Evolutionary conservation across 1,140 invertebrate species (phyloP).

Genomic region (Armadillidium nasatum): DNA sequence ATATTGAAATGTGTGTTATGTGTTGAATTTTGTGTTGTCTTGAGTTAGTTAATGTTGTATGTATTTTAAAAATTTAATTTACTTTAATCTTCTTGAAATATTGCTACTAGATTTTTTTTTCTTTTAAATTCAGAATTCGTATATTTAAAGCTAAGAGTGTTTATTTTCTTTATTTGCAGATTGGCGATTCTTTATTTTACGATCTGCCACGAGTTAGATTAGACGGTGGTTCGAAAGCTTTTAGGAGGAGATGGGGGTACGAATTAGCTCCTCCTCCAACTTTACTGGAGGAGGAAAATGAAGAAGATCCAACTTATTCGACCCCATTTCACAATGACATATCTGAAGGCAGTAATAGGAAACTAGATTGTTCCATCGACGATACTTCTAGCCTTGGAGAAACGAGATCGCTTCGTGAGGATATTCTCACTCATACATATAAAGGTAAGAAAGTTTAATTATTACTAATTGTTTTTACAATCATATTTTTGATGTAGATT

Average conservation of each 20-base stretch:
- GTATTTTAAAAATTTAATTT: no score
- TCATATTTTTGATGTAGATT: no score
- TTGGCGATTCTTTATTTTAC: conserved; percentile 59
- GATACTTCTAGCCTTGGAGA: conserved; percentile 41
- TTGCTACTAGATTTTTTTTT: no score
- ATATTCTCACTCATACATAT: conserved; percentile 39
- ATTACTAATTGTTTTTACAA: background rate
- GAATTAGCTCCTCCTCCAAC: conserved; percentile 62
- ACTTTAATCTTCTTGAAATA: no score
- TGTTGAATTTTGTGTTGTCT: no score
- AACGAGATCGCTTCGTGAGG: conserved; percentile 42
- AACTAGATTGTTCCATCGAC: background rate
- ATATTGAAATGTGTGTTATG: no score
- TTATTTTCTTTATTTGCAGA: conserved; percentile 48
- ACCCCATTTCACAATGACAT: conserved; percentile 45
- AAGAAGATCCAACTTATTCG: conserved; percentile 49
- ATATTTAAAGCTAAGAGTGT: no score
- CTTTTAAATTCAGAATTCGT: no score
- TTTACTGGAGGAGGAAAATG: conserved; percentile 56
- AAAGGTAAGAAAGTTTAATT: conserved; percentile 29
- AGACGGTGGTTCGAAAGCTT: conserved; percentile 61
- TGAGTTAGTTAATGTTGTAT: no score
- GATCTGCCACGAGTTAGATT: conserved; percentile 63
- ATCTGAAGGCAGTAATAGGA: background rate
- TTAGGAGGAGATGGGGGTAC: conserved; percentile 61